Evolutionary conservation across 1,140 invertebrate species (phyloP).

Genomic region (Meloidogyne hapla): DNA sequence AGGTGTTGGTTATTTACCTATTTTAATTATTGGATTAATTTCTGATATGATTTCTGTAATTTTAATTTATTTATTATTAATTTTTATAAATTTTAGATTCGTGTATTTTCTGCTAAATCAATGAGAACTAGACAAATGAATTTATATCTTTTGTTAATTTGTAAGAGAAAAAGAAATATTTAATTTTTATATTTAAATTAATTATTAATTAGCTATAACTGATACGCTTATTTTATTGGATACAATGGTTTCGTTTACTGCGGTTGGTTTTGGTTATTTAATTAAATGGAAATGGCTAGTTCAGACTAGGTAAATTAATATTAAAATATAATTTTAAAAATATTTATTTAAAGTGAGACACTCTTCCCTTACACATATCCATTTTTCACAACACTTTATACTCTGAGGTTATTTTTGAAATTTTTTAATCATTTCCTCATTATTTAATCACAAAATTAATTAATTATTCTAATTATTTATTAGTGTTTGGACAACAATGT

Average conservation of each 20-base stretch:
- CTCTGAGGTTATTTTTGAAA: not conserved
- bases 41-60: not conserved
- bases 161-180: not conserved
- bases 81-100: not conserved
- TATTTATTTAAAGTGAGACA: not conserved
- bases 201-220: not conserved
- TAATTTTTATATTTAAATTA: not conserved
- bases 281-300: not conserved
- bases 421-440: too few relatives aligned
- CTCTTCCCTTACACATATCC: not conserved
- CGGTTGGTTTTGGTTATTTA: not conserved
- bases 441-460: too few relatives aligned
- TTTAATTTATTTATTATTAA: not conserved
- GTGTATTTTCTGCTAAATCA: not conserved
- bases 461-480: too few relatives aligned
- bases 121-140: not conserved
- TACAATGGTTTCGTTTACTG: not conserved
- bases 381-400: not conserved
- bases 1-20: slow-evolving; percentile 5
- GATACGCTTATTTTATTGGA: not conserved
- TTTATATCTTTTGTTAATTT: not conserved
- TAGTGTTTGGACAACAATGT: slow-evolving; percentile 2
- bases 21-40: slow-evolving; percentile 6
- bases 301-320: not conserved
- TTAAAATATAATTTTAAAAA: not conserved